Base-by-base conservation (phyloP, 2,113 vertebrate species). In the Tangachromis dhanisi region DNA sequence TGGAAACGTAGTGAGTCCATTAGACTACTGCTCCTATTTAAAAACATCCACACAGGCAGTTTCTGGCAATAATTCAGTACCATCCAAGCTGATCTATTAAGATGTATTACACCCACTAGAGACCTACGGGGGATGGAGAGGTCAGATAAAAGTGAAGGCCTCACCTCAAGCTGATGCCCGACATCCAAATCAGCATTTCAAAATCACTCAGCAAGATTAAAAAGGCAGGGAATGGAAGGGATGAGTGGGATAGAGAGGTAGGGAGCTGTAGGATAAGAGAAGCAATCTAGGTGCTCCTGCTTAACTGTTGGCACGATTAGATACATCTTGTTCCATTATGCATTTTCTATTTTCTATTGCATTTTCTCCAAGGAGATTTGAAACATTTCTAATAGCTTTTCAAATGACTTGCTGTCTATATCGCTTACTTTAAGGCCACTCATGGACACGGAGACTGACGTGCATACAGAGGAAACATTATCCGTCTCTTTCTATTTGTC, bases 151-250 rank as follows among this genome's bases (percentile, higher is more conserved):
- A 91, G 88, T 82, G 87, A 89, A 92, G 84, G 87, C 88, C 85
- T 93, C 86, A 92, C 90, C 89, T 94, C 85, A 88, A 88, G 84
- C 89, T 92, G 92, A 93, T 81, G 85, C 86, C 84, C n/a, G 31
- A 94, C 93, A 95, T 94, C 86, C 92, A 92, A 91, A 94, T 94
- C 90, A 96, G 90, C 83, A 87, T 95, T 96, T 93, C 90, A 92
- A 88, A 96, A 96, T 95, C 95, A 96, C 96, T 96, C 96, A 95
- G 89, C n/a, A 14, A 96, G 96, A 97, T 97, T 97, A 96, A 96
- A 96, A 95, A 87, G 90, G 80, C 80, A 57, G 86, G 17, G 85
- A 31, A 86, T 45, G 80, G 83, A 88, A 55, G 42, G 24, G 53
- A 88, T 86, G 85, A 91, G 88, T 80, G 90, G 59, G 73, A 38